Evolutionary conservation across 2,113 vertebrate species (phyloP).

Genomic region (Semnopithecus entellus): DNA sequence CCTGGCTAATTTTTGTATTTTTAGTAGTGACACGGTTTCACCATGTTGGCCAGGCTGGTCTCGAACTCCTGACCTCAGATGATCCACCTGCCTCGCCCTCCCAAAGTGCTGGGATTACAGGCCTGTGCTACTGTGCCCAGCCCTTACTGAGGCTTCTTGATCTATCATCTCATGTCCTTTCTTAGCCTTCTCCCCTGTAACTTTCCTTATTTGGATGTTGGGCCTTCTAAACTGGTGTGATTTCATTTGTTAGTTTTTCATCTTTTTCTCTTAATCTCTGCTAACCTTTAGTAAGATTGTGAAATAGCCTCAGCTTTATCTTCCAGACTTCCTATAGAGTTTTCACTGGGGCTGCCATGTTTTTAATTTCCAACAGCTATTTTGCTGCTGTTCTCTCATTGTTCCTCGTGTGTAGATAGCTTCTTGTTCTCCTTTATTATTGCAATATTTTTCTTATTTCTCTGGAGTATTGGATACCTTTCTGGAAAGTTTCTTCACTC

Average conservation of each 20-base stretch:
- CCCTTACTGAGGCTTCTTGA: background rate
- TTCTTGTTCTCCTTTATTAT: background rate
- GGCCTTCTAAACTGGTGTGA: background rate
- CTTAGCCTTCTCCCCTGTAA: accelerated
- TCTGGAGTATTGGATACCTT: background rate
- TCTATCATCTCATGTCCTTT: background rate
- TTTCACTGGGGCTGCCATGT: background rate
- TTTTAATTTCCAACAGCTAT: background rate
- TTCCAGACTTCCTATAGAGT: background rate
- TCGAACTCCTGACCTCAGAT: too few relatives aligned
- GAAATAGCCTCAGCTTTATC: background rate
- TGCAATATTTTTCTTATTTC: background rate
- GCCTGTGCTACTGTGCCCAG: too few relatives aligned
- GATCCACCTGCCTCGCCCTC: too few relatives aligned
- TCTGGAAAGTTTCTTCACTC: background rate
- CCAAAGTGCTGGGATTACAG: too few relatives aligned
- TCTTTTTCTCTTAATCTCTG: background rate
- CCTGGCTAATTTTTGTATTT: too few relatives aligned
- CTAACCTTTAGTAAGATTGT: background rate
- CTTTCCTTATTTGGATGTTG: background rate
- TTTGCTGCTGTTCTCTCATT: background rate
- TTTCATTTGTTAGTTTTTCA: background rate
- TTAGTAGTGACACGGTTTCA: too few relatives aligned
- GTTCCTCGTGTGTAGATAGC: background rate
- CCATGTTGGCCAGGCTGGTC: too few relatives aligned